These are phyloP conservation scores for Malacoraja senta DNA, from an alignment of 2,797 vertebrate genomes.

Conservation along the genomic window DNA sequence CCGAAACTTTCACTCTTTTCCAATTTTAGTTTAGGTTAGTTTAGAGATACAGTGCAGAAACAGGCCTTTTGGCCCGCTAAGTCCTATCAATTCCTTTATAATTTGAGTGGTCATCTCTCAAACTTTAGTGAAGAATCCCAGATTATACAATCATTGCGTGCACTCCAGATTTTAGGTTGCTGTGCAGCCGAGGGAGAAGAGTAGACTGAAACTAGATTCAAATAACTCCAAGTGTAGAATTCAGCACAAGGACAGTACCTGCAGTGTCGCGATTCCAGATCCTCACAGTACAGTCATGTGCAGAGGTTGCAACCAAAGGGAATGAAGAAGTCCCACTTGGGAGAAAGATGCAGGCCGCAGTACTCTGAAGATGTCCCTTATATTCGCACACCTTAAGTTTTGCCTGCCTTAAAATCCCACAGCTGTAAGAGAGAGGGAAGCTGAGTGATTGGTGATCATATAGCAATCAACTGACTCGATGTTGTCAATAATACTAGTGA, in stretches of 20 bases:
- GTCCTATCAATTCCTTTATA: not conserved
- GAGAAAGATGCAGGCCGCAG: constrained; percentile 77
- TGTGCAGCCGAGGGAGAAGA: not conserved
- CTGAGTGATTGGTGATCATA: not conserved
- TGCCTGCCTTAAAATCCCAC: constrained; percentile 88
- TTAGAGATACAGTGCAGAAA: too few relatives aligned
- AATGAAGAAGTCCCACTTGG: constrained; percentile 51
- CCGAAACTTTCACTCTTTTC: too few relatives aligned
- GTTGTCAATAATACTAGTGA: not conserved
- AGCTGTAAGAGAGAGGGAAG: constrained; percentile 59
- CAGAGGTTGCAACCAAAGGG: constrained; percentile 72
- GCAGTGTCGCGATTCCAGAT: constrained; percentile 82
- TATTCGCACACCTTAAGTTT: constrained; percentile 75
- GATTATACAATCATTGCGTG: not conserved
- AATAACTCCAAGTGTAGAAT: not conserved
- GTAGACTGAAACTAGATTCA: not conserved
- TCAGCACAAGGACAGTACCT: constrained; percentile 58
- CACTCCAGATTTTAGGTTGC: not conserved
- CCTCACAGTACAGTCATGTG: constrained; percentile 78
- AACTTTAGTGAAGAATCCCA: not conserved
- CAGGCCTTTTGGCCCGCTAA: too few relatives aligned
- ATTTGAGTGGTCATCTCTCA: not conserved
- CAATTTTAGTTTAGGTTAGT: too few relatives aligned
- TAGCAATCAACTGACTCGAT: not conserved
- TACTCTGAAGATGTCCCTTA: constrained; percentile 78